phyloP scores from a whole-genome alignment of 2,888 invertebrate genomes.

The Tillus elongatus region DNA sequence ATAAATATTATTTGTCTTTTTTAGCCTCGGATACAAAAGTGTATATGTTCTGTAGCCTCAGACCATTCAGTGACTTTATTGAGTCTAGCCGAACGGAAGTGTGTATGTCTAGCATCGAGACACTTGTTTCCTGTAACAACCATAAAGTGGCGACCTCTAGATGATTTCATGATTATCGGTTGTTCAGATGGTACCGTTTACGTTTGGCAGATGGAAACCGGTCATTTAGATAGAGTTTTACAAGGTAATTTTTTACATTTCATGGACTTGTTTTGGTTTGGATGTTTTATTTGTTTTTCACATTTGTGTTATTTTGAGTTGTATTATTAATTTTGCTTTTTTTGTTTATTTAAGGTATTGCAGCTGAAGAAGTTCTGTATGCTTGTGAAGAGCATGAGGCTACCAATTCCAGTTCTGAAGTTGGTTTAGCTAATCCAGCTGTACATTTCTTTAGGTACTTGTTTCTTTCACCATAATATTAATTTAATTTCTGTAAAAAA shows the following conservation, averaged over 20 bases:
- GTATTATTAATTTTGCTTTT: constrained; percentile 1
- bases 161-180: constrained; percentile 96
- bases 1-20: too few relatives aligned
- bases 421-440: constrained; percentile 82
- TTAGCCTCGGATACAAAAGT: constrained; percentile 84
- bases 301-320: constrained; percentile 6
- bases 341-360: constrained; percentile 53
- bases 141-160: constrained; percentile 93
- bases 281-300: neutral
- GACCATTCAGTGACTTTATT: constrained; percentile 96
- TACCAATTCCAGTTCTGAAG: constrained; percentile 50
- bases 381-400: constrained; percentile 86
- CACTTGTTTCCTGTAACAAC: constrained; percentile 93
- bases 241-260: constrained; percentile 55
- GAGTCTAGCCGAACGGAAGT: constrained; percentile 86
- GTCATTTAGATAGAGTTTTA: constrained; percentile 89
- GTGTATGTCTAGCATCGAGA: constrained; percentile 82
- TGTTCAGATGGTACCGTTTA: constrained; percentile 97
- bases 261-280: constrained; percentile 2
- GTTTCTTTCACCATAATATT: constrained; percentile 6
- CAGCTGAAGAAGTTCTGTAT: constrained; percentile 89
- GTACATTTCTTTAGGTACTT: constrained; percentile 83
- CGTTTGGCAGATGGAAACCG: constrained; percentile 99
- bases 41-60: constrained; percentile 92
- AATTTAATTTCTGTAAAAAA: too few relatives aligned